Base-by-base conservation (phyloP, 2,888 invertebrate genomes). In the Chrysomela aeneicollis region DNA sequence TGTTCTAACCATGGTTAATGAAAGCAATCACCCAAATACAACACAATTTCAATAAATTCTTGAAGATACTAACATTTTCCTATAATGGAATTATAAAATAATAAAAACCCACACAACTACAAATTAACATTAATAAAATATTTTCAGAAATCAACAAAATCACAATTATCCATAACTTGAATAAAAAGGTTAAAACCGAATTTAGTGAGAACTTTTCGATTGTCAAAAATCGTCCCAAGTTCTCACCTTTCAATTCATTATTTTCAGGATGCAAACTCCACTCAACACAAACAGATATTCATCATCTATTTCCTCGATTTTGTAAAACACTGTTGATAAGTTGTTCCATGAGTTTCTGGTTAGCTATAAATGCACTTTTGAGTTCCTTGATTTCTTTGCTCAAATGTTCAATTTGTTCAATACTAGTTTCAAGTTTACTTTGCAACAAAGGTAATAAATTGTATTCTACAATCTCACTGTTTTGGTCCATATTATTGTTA, bases 371-470 rank as follows among this genome's bases (percentile, higher is more conserved):
- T 8, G 67, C 58, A 60, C 57, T 67, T 70, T 75, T 75, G 82
- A 90, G 89, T 77, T 90, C 83, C 75, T 86, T 86, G 62, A 91
- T 86, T 83, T 91, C 91, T 79, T 87, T 88, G 51, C 88, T 87
- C 71, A 91, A 81, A 74, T 86, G 85, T 61, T 88, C 88, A 55
- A 90, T 88, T 76, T 86, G 88, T 74, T 91, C 90, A 1, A 87
- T 86, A 64, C 88, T 89, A 75, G 89, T 89, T 67, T 91, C 90
- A 57, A 91, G 82, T 77, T 89, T 87, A 58, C 85, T 86, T 64
- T 90, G 89, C 50, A 91, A 74, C 66, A 86, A 84, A 18, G 87
- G 86, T 71, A 90, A 77, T 49, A 81, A 82, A 3, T 86, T 86
- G 69, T 77, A 78, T 26, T 79, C 79, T 46, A 79, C 66, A 57